Evolutionary conservation across 1,140 invertebrate species (phyloP).

Genomic region (Camponotus floridanus): DNA sequence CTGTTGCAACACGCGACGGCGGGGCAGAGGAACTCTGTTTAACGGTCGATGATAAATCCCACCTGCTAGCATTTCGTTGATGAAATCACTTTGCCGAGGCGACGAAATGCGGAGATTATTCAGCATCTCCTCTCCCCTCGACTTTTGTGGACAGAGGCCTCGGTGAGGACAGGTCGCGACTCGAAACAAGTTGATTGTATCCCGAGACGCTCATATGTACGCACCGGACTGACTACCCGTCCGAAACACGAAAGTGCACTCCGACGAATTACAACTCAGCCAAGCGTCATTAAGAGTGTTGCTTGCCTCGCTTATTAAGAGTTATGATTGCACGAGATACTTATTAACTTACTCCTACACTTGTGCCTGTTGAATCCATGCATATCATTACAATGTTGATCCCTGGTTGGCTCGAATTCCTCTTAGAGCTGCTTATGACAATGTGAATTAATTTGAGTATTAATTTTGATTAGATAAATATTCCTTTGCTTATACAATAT

Average conservation of each 20-base stretch:
- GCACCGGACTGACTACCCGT: constrained; percentile 54
- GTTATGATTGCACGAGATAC: constrained; percentile 70
- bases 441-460: background rate
- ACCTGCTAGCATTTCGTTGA: constrained; percentile 73
- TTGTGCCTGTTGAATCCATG: constrained; percentile 40
- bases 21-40: constrained; percentile 42
- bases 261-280: constrained; percentile 67
- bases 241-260: constrained; percentile 75
- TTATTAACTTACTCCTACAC: constrained; percentile 65
- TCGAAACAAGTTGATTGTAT: constrained; percentile 64
- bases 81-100: constrained; percentile 75
- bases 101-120: constrained; percentile 78
- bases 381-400: constrained; percentile 36
- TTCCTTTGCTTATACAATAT: background rate
- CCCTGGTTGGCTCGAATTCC: background rate
- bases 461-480: constrained; percentile 31
- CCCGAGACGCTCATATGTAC: constrained; percentile 53
- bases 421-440: background rate
- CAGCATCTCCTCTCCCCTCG: constrained; percentile 72
- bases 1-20: constrained; percentile 69
- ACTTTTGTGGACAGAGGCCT: constrained; percentile 37
- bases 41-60: constrained; percentile 80
- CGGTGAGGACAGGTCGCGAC: constrained; percentile 67
- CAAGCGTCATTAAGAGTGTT: constrained; percentile 69
- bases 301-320: constrained; percentile 74